phyloP scores from a whole-genome alignment of 2,113 vertebrate species.

The Caranx ignobilis region DNA sequence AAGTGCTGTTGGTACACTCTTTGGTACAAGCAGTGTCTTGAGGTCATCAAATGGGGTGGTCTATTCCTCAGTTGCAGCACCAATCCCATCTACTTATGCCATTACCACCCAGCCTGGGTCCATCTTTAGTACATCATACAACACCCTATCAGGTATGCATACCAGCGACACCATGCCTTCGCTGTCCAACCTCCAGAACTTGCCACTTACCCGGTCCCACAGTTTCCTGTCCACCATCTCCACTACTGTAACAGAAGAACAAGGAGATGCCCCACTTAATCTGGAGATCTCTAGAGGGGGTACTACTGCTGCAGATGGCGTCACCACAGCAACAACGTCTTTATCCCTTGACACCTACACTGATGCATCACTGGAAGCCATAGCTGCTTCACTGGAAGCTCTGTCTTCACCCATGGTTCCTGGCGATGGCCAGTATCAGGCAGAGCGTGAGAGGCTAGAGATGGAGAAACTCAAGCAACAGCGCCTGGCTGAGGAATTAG shows the following conservation, averaged over 20 bases:
- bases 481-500: slow-evolving; percentile 95
- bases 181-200: slow-evolving; percentile 88
- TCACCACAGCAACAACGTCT: slow-evolving; percentile 83
- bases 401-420: slow-evolving; percentile 89
- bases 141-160: slow-evolving; percentile 90
- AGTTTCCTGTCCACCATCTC: slow-evolving; percentile 92
- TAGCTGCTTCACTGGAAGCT: slow-evolving; percentile 87
- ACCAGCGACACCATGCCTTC: slow-evolving; percentile 90
- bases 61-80: slow-evolving; percentile 96
- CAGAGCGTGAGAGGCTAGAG: slow-evolving; percentile 94
- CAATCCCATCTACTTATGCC: slow-evolving; percentile 94
- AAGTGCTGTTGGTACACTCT: slow-evolving; percentile 85
- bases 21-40: slow-evolving; percentile 90
- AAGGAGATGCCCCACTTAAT: slow-evolving; percentile 80
- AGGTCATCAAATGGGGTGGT: slow-evolving; percentile 97
- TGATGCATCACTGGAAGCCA: slow-evolving; percentile 90
- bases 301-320: slow-evolving; percentile 74
- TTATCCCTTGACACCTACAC: slow-evolving; percentile 89
- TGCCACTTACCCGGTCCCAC: slow-evolving; percentile 91
- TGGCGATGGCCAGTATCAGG: slow-evolving; percentile 92
- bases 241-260: slow-evolving; percentile 85
- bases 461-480: slow-evolving; percentile 98
- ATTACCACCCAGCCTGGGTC: slow-evolving; percentile 98
- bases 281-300: slow-evolving; percentile 86
- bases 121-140: slow-evolving; percentile 94